Evolutionary conservation across 2,888 invertebrate genomes (phyloP).

Genomic region (Drosophila lacicola): DNA sequence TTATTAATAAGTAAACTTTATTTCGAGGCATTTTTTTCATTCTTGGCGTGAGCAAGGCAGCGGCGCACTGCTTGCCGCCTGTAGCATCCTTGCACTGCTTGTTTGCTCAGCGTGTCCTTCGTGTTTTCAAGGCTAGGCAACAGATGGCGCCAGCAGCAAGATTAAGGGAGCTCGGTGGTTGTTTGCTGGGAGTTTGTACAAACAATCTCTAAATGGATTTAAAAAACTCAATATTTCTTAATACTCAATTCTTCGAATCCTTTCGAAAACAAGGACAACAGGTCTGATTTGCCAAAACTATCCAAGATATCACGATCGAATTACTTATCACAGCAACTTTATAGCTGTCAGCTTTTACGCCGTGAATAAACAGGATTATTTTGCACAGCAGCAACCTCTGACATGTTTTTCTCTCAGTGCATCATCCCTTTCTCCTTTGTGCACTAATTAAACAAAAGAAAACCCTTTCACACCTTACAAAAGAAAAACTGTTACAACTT

Average conservation of each 20-base stretch:
- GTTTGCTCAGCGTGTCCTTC: not conserved
- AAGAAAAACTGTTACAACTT: conserved; percentile 62
- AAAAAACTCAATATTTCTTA: too few species aligned
- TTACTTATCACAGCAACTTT: not conserved
- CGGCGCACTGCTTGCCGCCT: conserved; percentile 56
- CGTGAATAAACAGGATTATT: not conserved
- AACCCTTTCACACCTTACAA: conserved; percentile 75
- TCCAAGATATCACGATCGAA: too few species aligned
- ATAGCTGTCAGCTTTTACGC: conserved; percentile 1
- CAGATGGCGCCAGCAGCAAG: conserved; percentile 56
- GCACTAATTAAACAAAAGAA: conserved; percentile 72
- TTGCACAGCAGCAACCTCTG: conserved; percentile 1
- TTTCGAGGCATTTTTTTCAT: conserved; percentile 4
- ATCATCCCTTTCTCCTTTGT: conserved; percentile 56
- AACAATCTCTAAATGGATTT: not conserved
- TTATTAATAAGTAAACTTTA: conserved; percentile 4
- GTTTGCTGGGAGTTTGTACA: not conserved
- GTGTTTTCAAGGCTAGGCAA: conserved; percentile 42
- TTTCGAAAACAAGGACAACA: too few species aligned
- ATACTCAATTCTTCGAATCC: too few species aligned
- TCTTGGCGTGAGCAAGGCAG: not conserved
- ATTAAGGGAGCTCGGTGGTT: not conserved
- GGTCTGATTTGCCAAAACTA: too few species aligned
- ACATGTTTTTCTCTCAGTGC: conserved; percentile 24
- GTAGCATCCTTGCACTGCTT: conserved; percentile 71